Conservation (phyloP, 2,113 vertebrate genomes). For the Scomber colias region DNA sequence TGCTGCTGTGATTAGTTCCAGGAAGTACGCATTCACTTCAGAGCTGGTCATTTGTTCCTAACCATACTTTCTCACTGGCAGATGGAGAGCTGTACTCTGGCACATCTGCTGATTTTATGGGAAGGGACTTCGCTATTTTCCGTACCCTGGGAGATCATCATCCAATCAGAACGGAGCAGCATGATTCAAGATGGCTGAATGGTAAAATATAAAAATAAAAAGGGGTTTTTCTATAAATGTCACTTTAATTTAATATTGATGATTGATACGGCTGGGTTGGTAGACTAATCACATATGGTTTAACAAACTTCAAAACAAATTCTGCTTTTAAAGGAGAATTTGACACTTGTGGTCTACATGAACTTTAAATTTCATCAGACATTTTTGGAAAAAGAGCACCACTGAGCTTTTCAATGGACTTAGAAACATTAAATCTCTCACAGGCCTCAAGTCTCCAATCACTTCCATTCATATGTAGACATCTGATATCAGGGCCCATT, state of each 20-base stretch:
- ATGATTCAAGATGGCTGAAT: conserved; percentile 98
- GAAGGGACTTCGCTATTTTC: conserved; percentile 98
- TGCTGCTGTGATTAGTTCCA: conserved; percentile 43
- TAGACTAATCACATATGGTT: not conserved
- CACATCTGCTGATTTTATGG: conserved; percentile 99
- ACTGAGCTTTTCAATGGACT: conserved; percentile 39
- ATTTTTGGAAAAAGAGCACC: conserved; percentile 22
- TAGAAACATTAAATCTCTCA: conserved; percentile 47
- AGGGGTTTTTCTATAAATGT: not conserved
- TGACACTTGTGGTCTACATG: conserved; percentile 8
- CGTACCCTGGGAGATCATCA: conserved; percentile 96
- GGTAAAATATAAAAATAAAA: conserved; percentile 81
- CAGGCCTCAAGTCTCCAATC: conserved; percentile 52
- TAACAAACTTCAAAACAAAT: conserved; percentile 10
- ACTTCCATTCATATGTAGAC: conserved; percentile 66
- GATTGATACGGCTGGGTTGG: not conserved
- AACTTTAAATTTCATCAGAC: conserved; percentile 15
- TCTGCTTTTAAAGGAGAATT: conserved; percentile 23
- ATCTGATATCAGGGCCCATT: conserved; percentile 74
- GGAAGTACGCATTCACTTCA: conserved; percentile 16
- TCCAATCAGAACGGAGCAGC: conserved; percentile 97
- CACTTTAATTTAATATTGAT: not conserved
- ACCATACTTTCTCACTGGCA: conserved; percentile 70
- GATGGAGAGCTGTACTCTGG: conserved; percentile 98
- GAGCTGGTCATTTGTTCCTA: conserved; percentile 40